phyloP scores from a whole-genome alignment of 2,113 vertebrate species.

The Kryptolebias marmoratus region DNA sequence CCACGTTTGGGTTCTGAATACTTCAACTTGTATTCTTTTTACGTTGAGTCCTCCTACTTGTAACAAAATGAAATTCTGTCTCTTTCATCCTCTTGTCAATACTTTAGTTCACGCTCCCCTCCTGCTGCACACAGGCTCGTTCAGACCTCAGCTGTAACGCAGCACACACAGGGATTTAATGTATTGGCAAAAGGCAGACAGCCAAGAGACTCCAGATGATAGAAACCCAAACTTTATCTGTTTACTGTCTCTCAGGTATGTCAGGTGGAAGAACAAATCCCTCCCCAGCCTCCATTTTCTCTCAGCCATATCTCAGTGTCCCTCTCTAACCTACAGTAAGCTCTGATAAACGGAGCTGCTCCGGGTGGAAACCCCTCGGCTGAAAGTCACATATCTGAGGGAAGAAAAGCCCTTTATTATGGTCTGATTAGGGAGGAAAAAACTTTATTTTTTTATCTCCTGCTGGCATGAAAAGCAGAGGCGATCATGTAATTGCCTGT shows the following conservation, averaged over 20 bases:
- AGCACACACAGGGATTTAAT: conserved; percentile 62
- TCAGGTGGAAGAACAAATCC: conserved; percentile 65
- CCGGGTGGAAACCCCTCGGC: conserved; percentile 28
- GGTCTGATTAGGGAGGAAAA: no score
- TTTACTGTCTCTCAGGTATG: conserved; percentile 65
- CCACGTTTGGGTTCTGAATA: no score
- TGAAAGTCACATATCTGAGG: conserved; percentile 37
- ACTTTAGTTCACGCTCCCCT: no score
- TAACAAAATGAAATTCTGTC: no score
- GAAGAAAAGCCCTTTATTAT: conserved; percentile 9
- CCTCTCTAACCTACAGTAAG: conserved; percentile 61
- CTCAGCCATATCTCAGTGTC: conserved; percentile 56
- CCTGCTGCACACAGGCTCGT: no score
- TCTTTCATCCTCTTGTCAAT: no score
- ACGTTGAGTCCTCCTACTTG: no score
- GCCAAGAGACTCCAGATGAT: conserved; percentile 51
- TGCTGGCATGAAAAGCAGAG: no score
- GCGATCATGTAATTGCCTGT: no score
- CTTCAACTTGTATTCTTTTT: no score
- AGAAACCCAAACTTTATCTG: conserved; percentile 66
- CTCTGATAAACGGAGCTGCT: conserved; percentile 54
- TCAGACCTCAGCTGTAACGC: conserved; percentile 31
- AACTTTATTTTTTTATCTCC: no score
- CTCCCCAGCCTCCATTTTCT: conserved; percentile 60
- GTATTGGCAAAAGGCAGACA: conserved; percentile 54